phyloP scores from a whole-genome alignment of 2,113 vertebrate genomes.

The Megaptera novaeangliae region DNA sequence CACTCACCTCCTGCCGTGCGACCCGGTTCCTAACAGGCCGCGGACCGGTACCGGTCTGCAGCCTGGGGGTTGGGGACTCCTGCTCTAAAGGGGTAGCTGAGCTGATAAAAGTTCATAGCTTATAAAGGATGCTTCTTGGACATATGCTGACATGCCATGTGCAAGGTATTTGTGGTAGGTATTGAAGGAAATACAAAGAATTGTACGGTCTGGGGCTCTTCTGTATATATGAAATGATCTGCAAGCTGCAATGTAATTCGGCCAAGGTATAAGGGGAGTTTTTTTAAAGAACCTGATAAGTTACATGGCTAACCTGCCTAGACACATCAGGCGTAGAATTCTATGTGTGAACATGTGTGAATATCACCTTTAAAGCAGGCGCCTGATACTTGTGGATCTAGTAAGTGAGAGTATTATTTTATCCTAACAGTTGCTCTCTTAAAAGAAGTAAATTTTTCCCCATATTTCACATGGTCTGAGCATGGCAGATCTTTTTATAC shows the following conservation, averaged over 20 bases:
- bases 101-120: neutral
- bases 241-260: neutral
- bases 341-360: neutral
- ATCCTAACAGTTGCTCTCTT: constrained; percentile 22
- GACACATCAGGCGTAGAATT: neutral
- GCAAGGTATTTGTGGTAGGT: neutral
- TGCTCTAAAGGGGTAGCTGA: neutral
- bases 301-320: constrained; percentile 5
- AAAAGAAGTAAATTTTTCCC: neutral
- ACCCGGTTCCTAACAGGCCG: too few relatives aligned
- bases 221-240: neutral
- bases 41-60: too few relatives aligned
- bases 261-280: constrained; percentile 12
- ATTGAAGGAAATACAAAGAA: neutral
- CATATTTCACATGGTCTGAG: constrained; percentile 40
- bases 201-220: neutral
- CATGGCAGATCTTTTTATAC: constrained; percentile 60
- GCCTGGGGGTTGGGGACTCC: too few relatives aligned
- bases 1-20: too few relatives aligned
- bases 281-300: neutral
- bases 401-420: constrained; percentile 11
- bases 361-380: constrained; percentile 20
- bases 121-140: neutral
- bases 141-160: neutral
- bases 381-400: neutral